Percentiles rank a stretch among this genome's conserved stretches.
phyloP scores from a whole-genome alignment of 1,140 invertebrate species.

The Drosophila santomea region DNA sequence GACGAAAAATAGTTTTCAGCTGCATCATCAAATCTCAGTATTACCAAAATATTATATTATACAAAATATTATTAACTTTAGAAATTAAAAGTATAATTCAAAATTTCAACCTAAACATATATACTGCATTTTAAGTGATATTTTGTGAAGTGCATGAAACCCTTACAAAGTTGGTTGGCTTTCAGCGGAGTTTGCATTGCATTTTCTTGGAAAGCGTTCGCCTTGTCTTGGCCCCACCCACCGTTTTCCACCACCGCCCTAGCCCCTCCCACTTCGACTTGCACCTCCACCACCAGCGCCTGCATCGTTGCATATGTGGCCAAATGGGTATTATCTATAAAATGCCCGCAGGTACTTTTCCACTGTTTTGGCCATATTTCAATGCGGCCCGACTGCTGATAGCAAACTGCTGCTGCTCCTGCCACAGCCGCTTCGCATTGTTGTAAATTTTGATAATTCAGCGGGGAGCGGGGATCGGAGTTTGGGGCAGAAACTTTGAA shows the following conservation, averaged over 20 bases:
- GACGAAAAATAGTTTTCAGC: neutral
- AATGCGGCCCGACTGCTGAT: slow-evolving; percentile 73
- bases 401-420: slow-evolving; percentile 58
- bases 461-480: slow-evolving; percentile 33
- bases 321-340: slow-evolving; percentile 78
- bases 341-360: slow-evolving; percentile 80
- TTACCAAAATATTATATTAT: too few species aligned
- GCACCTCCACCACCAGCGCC: neutral
- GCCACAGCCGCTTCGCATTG: slow-evolving; percentile 52
- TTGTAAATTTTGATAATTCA: slow-evolving; percentile 81
- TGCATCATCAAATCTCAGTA: neutral
- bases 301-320: slow-evolving; percentile 30
- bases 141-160: slow-evolving; percentile 19
- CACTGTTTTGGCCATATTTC: slow-evolving; percentile 73
- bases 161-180: slow-evolving; percentile 61
- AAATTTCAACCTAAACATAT: too few species aligned
- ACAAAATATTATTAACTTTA: too few species aligned
- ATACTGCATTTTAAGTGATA: neutral
- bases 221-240: slow-evolving; percentile 21
- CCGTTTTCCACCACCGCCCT: neutral
- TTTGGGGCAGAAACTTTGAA: slow-evolving; percentile 57
- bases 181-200: slow-evolving; percentile 48
- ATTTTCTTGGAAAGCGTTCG: slow-evolving; percentile 62
- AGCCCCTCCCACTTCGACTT: too few species aligned
- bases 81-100: too few species aligned